Evolutionary conservation across 2,113 vertebrate species (phyloP).

Genomic region (Axis porcinus): DNA sequence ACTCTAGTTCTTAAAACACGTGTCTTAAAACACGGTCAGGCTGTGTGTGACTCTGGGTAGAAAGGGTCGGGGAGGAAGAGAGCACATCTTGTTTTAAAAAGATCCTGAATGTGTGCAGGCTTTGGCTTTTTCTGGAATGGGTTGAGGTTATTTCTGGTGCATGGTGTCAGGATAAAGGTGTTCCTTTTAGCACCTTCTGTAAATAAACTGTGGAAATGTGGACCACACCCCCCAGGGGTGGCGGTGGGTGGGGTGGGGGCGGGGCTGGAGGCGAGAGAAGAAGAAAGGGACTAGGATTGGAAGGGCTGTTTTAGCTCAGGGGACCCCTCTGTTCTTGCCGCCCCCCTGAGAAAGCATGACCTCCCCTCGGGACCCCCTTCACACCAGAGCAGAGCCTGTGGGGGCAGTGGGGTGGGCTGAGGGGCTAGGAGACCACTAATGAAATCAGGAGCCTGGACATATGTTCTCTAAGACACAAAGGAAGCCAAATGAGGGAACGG

Average conservation of each 20-base stretch:
- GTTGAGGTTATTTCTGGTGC: conserved; percentile 27
- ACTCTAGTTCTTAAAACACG: not conserved
- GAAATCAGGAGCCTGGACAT: not conserved
- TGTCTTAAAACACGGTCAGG: too few species aligned
- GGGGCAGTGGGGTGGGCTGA: too few species aligned
- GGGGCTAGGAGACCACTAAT: not conserved
- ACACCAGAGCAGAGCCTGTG: not conserved
- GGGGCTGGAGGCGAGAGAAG: too few species aligned
- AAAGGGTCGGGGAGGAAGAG: not conserved
- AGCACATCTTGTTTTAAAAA: not conserved
- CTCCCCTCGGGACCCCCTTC: not conserved
- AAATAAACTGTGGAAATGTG: not conserved
- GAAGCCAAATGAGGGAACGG: not conserved
- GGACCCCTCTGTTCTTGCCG: not conserved
- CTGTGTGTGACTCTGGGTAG: not conserved
- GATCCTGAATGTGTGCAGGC: not conserved
- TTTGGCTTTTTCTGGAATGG: not conserved
- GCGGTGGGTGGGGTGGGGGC: not conserved
- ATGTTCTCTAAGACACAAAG: not conserved
- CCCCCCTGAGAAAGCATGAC: not conserved
- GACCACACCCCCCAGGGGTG: not conserved
- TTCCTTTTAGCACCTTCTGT: not conserved
- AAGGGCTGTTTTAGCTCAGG: not conserved
- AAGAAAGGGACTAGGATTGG: not conserved
- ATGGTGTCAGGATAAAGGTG: not conserved